phyloP scores from a whole-genome alignment of 2,797 vertebrate species.

The Pseudochaenichthys georgianus region DNA sequence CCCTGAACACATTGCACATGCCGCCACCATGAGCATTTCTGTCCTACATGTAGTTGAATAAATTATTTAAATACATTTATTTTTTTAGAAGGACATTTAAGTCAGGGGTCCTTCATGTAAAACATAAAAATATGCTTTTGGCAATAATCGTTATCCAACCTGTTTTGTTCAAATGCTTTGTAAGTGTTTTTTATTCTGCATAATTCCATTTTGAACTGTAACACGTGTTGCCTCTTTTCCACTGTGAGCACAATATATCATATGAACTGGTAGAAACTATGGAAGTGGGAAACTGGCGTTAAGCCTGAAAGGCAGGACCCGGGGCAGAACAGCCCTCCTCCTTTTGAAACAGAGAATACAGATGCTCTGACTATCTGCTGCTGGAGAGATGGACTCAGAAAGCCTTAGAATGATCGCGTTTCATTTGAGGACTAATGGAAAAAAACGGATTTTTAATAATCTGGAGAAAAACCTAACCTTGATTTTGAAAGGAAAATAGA shows the following conservation, averaged over 20 bases:
- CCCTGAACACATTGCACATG: neutral
- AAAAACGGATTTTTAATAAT: neutral
- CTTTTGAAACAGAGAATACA: neutral
- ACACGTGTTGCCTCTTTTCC: neutral
- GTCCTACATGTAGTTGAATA: too few species aligned
- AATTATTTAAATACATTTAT: too few species aligned
- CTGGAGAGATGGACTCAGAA: neutral
- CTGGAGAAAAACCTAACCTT: neutral
- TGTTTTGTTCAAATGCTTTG: neutral
- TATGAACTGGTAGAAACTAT: neutral
- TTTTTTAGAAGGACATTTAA: too few species aligned
- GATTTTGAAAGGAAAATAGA: neutral
- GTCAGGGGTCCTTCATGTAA: neutral
- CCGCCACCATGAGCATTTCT: too few species aligned
- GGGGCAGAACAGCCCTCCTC: neutral
- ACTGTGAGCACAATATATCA: neutral
- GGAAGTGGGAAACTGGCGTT: neutral
- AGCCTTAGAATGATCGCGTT: neutral
- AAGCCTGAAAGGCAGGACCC: neutral
- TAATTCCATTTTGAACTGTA: too few species aligned
- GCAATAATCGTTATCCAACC: too few species aligned
- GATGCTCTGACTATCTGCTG: neutral
- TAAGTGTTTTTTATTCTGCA: neutral
- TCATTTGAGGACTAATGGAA: neutral
- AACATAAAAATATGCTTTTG: neutral